Percentiles rank a stretch among this genome's conserved stretches.
These are phyloP conservation scores for Scalopus aquaticus DNA, from an alignment of 2,113 vertebrate genomes.

Conservation along the genomic window DNA sequence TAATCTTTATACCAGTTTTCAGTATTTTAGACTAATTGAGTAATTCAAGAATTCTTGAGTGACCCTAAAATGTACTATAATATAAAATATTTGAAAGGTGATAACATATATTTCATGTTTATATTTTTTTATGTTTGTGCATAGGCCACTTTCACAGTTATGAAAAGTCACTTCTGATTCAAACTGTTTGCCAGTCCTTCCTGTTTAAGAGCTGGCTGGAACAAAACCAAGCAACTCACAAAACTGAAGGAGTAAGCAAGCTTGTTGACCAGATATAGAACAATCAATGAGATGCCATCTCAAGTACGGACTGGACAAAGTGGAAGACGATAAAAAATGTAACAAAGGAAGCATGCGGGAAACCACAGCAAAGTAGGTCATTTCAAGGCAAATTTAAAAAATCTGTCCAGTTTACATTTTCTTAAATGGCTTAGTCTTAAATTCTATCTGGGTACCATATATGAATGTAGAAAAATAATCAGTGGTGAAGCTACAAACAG, in stretches of 20 bases:
- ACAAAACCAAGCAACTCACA: background rate
- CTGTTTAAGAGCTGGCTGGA: background rate
- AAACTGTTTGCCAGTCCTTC: background rate
- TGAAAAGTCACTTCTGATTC: background rate
- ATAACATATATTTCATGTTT: background rate
- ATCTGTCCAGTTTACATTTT: background rate
- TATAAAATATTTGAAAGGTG: background rate
- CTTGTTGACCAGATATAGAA: background rate
- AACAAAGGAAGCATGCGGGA: background rate
- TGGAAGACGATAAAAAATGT: background rate
- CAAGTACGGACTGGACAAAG: background rate
- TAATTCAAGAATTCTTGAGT: background rate
- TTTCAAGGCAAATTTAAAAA: background rate
- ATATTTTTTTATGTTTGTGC: background rate
- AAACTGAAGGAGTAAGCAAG: constrained; percentile 6
- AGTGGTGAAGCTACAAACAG: background rate
- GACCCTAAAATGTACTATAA: background rate
- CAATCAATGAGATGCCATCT: background rate
- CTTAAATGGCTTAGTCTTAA: background rate
- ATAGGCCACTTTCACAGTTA: background rate
- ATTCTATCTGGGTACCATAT: background rate
- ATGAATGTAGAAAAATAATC: background rate
- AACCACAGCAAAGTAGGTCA: background rate
- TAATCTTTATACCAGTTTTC: background rate
- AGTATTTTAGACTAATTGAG: background rate